phyloP scores from a whole-genome alignment of 2,888 invertebrate species.

The Brachyptera putata region DNA sequence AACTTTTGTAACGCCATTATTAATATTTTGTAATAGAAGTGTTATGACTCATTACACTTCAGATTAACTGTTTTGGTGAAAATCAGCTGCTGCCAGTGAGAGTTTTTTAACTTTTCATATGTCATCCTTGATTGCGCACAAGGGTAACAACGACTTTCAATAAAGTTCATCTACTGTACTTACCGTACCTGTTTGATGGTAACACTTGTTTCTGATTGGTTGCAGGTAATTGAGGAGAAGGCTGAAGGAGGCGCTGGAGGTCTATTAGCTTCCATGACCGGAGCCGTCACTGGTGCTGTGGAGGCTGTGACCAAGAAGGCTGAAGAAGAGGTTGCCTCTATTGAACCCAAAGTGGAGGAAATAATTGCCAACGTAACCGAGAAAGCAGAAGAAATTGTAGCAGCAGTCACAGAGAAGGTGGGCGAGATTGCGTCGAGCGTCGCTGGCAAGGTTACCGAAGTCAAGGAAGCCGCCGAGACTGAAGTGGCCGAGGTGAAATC shows the following conservation, averaged over 20 bases:
- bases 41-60: too few species aligned
- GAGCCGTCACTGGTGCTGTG: background rate
- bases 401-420: background rate
- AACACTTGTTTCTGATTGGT: too few species aligned
- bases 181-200: too few species aligned
- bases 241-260: constrained; percentile 7
- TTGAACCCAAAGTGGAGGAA: constrained; percentile 9
- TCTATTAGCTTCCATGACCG: background rate
- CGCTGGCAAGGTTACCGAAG: background rate
- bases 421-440: background rate
- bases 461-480: constrained; percentile 1
- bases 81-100: too few species aligned
- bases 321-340: background rate
- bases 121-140: too few species aligned
- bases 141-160: too few species aligned
- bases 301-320: background rate
- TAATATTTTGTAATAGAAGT: too few species aligned
- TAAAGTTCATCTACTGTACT: too few species aligned
- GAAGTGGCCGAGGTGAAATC: background rate
- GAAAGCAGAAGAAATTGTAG: constrained; percentile 2
- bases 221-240: constrained; percentile 27
- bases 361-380: background rate
- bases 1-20: too few species aligned
- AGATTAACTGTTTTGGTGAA: too few species aligned
- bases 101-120: too few species aligned